Evolutionary conservation across 1,140 invertebrate genomes (phyloP).

Genomic region (Heliconius eleuchia): DNA sequence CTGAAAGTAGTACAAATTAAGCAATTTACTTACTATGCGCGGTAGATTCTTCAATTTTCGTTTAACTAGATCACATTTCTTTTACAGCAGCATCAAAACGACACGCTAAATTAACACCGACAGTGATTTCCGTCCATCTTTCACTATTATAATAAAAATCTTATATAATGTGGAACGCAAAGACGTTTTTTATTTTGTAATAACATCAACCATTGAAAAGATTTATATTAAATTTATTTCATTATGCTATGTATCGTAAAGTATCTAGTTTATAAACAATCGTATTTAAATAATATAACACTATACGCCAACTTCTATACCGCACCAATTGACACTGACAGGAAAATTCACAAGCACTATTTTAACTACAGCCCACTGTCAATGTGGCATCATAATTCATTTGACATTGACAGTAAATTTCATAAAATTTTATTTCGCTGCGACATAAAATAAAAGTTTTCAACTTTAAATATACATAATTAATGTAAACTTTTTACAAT

Average conservation of each 20-base stretch:
- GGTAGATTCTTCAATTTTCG: constrained; percentile 49
- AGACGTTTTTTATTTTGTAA: constrained; percentile 4
- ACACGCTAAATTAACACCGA: constrained; percentile 59
- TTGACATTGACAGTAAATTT: constrained; percentile 18
- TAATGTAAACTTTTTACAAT: neutral
- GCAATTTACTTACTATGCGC: constrained; percentile 32
- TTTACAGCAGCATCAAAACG: constrained; percentile 54
- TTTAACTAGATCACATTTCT: constrained; percentile 67
- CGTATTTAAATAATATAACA: constrained; percentile 37
- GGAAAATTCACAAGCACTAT: constrained; percentile 29
- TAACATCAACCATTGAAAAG: constrained; percentile 9
- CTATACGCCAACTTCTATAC: constrained; percentile 42
- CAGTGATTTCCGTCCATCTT: constrained; percentile 66
- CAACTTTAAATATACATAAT: neutral
- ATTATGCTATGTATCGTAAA: neutral
- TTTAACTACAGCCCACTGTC: neutral
- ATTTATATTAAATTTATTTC: constrained; percentile 13
- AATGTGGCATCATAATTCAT: constrained; percentile 1
- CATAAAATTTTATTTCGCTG: neutral
- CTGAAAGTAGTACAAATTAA: constrained; percentile 23
- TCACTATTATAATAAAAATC: constrained; percentile 56
- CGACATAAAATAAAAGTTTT: neutral
- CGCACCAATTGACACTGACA: constrained; percentile 53
- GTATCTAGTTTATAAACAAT: constrained; percentile 34
- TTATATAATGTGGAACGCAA: constrained; percentile 10